Percentiles rank a stretch among this genome's conserved stretches.
Evolutionary conservation across 2,113 vertebrate genomes (phyloP).

Genomic region (Anser brachyrhynchus): DNA sequence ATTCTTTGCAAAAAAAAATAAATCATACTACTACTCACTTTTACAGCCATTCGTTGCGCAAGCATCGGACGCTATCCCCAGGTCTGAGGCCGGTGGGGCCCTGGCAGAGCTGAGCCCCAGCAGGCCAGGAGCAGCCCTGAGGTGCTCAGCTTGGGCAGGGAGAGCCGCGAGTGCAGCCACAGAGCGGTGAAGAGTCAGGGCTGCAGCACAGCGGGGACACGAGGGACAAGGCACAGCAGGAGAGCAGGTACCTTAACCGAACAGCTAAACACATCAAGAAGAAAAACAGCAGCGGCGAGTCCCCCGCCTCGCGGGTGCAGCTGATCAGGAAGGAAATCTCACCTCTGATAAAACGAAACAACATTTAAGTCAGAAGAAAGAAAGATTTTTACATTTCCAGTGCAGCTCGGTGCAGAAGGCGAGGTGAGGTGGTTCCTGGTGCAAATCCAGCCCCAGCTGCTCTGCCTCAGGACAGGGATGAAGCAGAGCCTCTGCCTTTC

Average conservation of each 20-base stretch:
- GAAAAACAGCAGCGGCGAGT: rapidly evolving
- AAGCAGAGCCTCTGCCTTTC: neutral
- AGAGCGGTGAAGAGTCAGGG: neutral
- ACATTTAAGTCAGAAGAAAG: neutral
- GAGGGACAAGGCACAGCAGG: neutral
- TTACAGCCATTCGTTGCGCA: rapidly evolving
- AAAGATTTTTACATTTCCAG: neutral
- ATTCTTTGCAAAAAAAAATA: neutral
- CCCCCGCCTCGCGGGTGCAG: rapidly evolving
- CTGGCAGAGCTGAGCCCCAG: neutral
- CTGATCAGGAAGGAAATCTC: neutral
- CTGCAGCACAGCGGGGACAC: neutral
- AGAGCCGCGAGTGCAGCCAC: neutral
- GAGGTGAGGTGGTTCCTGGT: rapidly evolving
- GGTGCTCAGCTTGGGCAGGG: rapidly evolving
- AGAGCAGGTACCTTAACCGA: rapidly evolving
- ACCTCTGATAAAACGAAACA: neutral
- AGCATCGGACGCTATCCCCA: rapidly evolving
- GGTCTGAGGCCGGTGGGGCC: rapidly evolving
- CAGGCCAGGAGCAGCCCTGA: rapidly evolving
- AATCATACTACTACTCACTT: rapidly evolving
- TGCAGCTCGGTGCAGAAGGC: neutral
- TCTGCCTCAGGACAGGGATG: neutral
- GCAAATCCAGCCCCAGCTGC: rapidly evolving
- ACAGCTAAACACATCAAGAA: rapidly evolving